Percentiles rank a stretch among this genome's conserved stretches.
These are phyloP conservation scores for Myrmecobius fasciatus DNA, from an alignment of 2,113 vertebrate species.

Conservation along the genomic window DNA sequence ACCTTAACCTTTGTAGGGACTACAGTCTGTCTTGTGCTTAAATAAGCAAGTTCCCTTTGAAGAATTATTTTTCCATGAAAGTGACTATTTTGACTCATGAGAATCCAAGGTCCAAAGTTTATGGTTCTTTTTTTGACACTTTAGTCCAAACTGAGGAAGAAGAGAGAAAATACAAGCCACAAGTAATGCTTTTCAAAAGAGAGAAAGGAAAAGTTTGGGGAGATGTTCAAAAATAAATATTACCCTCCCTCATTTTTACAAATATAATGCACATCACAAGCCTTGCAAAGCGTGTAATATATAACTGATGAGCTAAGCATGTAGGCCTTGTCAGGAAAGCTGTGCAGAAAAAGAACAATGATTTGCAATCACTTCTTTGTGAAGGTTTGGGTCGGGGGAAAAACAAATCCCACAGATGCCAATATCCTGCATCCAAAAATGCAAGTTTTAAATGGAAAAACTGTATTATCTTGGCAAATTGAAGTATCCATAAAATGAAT, in stretches of 20 bases:
- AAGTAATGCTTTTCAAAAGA: neutral
- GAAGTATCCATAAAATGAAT: conserved; percentile 31
- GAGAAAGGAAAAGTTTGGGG: neutral
- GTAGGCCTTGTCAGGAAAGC: neutral
- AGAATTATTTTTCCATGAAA: neutral
- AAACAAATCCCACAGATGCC: neutral
- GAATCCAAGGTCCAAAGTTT: neutral
- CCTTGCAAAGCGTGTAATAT: too few species aligned
- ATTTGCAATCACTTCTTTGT: conserved; percentile 18
- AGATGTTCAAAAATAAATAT: neutral
- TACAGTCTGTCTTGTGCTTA: neutral
- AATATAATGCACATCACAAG: neutral
- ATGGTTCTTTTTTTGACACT: neutral
- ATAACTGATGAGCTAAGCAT: neutral
- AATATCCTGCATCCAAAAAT: neutral
- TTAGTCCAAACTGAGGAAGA: neutral
- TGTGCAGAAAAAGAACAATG: neutral
- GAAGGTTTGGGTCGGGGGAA: neutral
- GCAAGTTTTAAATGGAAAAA: neutral
- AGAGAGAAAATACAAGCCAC: neutral
- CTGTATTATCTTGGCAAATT: conserved; percentile 35
- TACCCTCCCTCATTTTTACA: neutral
- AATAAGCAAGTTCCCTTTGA: neutral
- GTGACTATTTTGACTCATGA: neutral
- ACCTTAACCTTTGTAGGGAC: neutral